Evolutionary conservation across 2,797 vertebrate genomes (phyloP).

Genomic region (Aeoliscus strigatus): DNA sequence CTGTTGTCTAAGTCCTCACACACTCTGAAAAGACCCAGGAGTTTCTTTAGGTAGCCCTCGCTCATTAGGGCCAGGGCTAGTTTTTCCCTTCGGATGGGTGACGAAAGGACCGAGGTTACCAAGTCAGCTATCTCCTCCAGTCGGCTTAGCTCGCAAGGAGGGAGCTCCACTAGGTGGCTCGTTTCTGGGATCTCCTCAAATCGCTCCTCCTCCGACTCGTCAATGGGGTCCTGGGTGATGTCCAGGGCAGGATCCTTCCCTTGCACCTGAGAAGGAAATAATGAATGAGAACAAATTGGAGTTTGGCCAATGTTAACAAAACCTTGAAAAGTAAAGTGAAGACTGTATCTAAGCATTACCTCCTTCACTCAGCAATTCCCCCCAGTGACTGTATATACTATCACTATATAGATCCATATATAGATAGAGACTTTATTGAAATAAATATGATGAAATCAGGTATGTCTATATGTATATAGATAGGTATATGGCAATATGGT

Average conservation of each 20-base stretch:
- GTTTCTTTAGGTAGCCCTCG: slow-evolving; percentile 97
- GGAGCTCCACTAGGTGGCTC: slow-evolving; percentile 92
- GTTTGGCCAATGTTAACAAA: background rate
- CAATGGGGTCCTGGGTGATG: slow-evolving; percentile 96
- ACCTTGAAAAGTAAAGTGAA: background rate
- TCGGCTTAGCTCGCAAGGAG: slow-evolving; percentile 87
- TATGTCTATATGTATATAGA: too few species aligned
- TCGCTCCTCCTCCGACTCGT: slow-evolving; percentile 97
- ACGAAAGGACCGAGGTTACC: slow-evolving; percentile 95
- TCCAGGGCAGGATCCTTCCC: slow-evolving; percentile 97
- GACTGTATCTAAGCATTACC: background rate
- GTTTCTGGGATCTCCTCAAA: slow-evolving; percentile 97
- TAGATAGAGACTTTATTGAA: too few species aligned
- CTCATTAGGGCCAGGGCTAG: slow-evolving; percentile 93
- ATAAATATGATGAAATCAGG: too few species aligned
- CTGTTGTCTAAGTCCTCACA: slow-evolving; percentile 95
- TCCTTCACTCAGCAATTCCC: too few species aligned
- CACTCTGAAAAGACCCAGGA: slow-evolving; percentile 92
- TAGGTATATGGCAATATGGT: too few species aligned
- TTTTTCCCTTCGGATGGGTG: slow-evolving; percentile 96
- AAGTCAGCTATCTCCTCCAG: slow-evolving; percentile 98
- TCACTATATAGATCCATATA: too few species aligned
- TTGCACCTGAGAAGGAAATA: slow-evolving; percentile 80
- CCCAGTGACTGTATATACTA: too few species aligned
- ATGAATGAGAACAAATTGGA: background rate